These are phyloP conservation scores for Eulemur rufifrons DNA, from an alignment of 2,113 vertebrate genomes.

Conservation along the genomic window DNA sequence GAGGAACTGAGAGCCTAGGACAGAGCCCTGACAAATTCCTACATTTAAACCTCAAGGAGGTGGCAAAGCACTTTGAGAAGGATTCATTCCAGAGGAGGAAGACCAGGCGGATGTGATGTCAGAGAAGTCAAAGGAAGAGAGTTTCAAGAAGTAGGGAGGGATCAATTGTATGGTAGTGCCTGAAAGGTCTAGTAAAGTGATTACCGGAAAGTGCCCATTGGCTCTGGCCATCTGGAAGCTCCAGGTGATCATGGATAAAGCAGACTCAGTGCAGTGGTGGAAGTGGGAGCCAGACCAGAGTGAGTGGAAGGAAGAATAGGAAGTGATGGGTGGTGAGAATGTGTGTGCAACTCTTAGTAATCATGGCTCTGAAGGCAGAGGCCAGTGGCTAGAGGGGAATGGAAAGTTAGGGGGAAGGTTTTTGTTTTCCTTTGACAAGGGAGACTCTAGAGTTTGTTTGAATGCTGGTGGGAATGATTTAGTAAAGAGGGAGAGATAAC, in stretches of 20 bases:
- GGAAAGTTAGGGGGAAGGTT: background rate
- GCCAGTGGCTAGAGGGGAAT: background rate
- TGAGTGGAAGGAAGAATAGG: background rate
- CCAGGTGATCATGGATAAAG: background rate
- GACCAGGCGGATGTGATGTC: background rate
- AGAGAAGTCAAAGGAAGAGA: background rate
- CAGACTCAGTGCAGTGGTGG: background rate
- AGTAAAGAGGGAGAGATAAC: background rate
- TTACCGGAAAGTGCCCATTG: background rate
- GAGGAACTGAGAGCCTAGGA: background rate
- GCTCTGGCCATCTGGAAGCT: background rate
- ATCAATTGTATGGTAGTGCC: background rate
- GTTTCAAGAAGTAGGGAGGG: background rate
- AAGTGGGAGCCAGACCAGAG: background rate
- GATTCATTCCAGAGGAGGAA: background rate
- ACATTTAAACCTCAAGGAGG: background rate
- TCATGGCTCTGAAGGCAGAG: background rate
- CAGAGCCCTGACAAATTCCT: background rate
- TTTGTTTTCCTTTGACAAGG: background rate
- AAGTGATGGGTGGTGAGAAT: background rate
- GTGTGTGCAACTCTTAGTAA: background rate
- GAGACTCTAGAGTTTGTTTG: background rate
- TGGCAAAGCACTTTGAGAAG: background rate
- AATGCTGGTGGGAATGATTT: background rate
- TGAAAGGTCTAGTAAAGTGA: background rate